phyloP scores from a whole-genome alignment of 2,888 invertebrate species.

The Drosophila peninsularis region DNA sequence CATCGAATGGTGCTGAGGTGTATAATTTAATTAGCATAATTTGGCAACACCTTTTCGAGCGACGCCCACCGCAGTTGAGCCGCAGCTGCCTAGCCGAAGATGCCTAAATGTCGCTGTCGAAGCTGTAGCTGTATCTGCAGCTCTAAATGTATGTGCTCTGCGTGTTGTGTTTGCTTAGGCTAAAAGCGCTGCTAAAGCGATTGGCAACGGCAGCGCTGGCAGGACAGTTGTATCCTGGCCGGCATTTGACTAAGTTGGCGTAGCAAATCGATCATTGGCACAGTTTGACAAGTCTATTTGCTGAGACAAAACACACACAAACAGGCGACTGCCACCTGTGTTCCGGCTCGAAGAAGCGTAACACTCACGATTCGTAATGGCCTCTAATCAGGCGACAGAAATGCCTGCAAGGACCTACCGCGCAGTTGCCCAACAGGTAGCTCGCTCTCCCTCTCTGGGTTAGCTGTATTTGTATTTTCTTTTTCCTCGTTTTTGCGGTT shows the following conservation, averaged over 20 bases:
- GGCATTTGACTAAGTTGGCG: constrained; percentile 77
- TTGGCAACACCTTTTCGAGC: constrained; percentile 72
- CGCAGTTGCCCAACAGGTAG: constrained; percentile 69
- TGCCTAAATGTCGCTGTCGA: constrained; percentile 21
- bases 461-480: not conserved
- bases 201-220: constrained; percentile 62
- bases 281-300: constrained; percentile 80
- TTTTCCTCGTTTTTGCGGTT: constrained; percentile 59
- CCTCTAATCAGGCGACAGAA: constrained; percentile 18
- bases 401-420: constrained; percentile 65
- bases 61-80: constrained; percentile 46
- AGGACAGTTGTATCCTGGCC: constrained; percentile 39
- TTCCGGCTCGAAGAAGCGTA: constrained; percentile 57
- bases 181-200: constrained; percentile 75
- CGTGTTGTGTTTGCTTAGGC: constrained; percentile 58
- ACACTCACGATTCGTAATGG: constrained; percentile 80
- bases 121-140: constrained; percentile 4
- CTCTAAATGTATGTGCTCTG: not conserved
- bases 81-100: constrained; percentile 38
- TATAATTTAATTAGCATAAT: constrained; percentile 77
- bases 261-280: constrained; percentile 82
- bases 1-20: constrained; percentile 16
- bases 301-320: constrained; percentile 39
- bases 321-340: constrained; percentile 50
- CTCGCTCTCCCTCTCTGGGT: constrained; percentile 7